A percentile compares a stretch with the other conserved stretches of the same genome.
These are phyloP conservation scores for Eupithecia subumbrata DNA, from an alignment of 2,888 invertebrate genomes.

Conservation along the genomic window DNA sequence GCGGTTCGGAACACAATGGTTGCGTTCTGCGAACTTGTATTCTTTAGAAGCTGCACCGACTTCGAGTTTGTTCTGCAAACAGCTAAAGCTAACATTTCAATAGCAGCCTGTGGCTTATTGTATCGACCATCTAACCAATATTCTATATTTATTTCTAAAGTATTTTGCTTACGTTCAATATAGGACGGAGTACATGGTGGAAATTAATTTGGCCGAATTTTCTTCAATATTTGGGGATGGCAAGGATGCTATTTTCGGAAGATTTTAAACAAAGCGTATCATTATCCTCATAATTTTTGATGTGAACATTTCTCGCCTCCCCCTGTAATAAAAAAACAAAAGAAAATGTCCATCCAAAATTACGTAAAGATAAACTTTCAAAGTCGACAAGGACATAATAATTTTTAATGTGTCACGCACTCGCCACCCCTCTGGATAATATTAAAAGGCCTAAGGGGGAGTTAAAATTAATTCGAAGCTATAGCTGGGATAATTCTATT, in stretches of 20 bases:
- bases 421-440: conserved; percentile 53
- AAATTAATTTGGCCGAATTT: neutral
- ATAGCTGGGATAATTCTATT: conserved; percentile 73
- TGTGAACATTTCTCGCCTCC: conserved; percentile 18
- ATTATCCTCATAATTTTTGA: conserved; percentile 18
- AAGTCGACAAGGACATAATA: conserved; percentile 47
- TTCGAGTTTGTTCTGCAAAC: conserved; percentile 10
- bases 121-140: neutral
- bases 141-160: neutral
- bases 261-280: conserved; percentile 16
- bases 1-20: conserved; percentile 10
- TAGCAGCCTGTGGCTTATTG: neutral
- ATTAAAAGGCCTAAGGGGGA: conserved; percentile 64
- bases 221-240: neutral
- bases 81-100: conserved; percentile 9
- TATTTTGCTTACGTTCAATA: neutral
- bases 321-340: conserved; percentile 27
- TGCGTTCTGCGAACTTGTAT: conserved; percentile 7
- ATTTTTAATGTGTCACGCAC: conserved; percentile 58
- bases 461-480: conserved; percentile 69
- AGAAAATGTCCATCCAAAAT: conserved; percentile 26
- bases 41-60: conserved; percentile 6
- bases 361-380: conserved; percentile 42
- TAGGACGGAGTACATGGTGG: neutral
- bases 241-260: neutral